phyloP scores from a whole-genome alignment of 2,888 invertebrate genomes.

The Drosophila pseudotalamancana region DNA sequence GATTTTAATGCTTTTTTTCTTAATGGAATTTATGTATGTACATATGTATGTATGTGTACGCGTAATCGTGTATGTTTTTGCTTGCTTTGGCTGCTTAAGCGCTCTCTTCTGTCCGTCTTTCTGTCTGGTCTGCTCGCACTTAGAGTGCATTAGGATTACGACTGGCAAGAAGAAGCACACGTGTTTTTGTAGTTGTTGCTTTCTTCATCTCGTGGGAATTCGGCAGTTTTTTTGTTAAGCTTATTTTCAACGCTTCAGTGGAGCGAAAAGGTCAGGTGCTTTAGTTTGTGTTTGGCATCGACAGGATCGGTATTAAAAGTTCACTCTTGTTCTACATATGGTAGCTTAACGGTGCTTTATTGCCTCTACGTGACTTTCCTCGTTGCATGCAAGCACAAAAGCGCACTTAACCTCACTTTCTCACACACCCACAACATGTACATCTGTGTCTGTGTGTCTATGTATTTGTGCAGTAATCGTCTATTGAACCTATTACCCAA shows the following conservation, averaged over 20 bases:
- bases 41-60: not conserved
- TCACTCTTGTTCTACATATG: not conserved
- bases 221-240: conserved; percentile 22
- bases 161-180: conserved; percentile 34
- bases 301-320: not conserved
- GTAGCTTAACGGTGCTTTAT: conserved; percentile 6
- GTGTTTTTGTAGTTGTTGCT: conserved; percentile 28
- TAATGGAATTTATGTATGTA: conserved; percentile 49
- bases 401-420: conserved; percentile 51
- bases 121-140: conserved; percentile 17
- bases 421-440: conserved; percentile 43
- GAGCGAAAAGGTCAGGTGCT: conserved; percentile 50
- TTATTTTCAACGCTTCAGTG: conserved; percentile 20
- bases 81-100: conserved; percentile 20
- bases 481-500: conserved; percentile 66
- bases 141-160: conserved; percentile 44
- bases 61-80: conserved; percentile 5
- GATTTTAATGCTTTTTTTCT: conserved; percentile 61
- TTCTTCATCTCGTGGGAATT: conserved; percentile 56
- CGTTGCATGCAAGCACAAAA: conserved; percentile 5
- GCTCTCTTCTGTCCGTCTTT: conserved; percentile 21
- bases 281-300: conserved; percentile 9
- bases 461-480: conserved; percentile 72
- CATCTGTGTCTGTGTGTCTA: too few species aligned
- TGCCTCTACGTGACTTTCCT: conserved; percentile 9